A percentile compares a stretch with the other conserved stretches of the same genome.
These are phyloP conservation scores for Corbicula japonica DNA, from an alignment of 2,888 invertebrate species.

Conservation along the genomic window DNA sequence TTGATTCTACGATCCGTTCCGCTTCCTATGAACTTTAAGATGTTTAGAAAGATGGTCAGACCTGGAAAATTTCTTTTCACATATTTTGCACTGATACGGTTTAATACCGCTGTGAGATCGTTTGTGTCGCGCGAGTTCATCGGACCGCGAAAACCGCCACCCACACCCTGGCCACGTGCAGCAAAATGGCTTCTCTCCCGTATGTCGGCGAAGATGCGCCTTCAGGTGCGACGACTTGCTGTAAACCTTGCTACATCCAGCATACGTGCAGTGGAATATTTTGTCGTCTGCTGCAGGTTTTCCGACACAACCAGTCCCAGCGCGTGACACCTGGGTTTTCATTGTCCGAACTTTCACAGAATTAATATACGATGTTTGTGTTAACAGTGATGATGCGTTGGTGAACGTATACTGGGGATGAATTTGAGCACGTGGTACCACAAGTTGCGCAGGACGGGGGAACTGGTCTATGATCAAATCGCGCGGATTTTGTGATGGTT, in stretches of 20 bases:
- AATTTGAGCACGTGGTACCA: slow-evolving; percentile 58
- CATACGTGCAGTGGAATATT: slow-evolving; percentile 89
- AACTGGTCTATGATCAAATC: slow-evolving; percentile 72
- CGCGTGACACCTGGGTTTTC: slow-evolving; percentile 62
- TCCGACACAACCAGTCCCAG: slow-evolving; percentile 34
- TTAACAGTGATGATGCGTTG: slow-evolving; percentile 72
- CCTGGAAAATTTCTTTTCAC: slow-evolving; percentile 95
- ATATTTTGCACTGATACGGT: slow-evolving; percentile 95
- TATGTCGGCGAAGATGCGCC: slow-evolving; percentile 97
- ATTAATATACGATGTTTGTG: slow-evolving; percentile 69
- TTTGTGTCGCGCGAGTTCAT: slow-evolving; percentile 96
- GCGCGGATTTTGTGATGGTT: slow-evolving; percentile 38
- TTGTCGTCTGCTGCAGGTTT: slow-evolving; percentile 85
- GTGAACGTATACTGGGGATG: slow-evolving; percentile 47
- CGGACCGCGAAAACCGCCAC: slow-evolving; percentile 97
- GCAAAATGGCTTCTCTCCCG: slow-evolving; percentile 90
- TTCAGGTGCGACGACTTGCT: slow-evolving; percentile 99
- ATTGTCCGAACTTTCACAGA: slow-evolving; percentile 70
- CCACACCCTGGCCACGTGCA: slow-evolving; percentile 91
- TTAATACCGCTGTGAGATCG: slow-evolving; percentile 98
- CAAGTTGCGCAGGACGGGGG: slow-evolving; percentile 63
- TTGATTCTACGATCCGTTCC: slow-evolving; percentile 68
- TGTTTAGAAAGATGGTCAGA: slow-evolving; percentile 98
- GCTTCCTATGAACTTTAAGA: slow-evolving; percentile 89
- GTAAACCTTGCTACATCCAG: slow-evolving; percentile 95